Conservation (phyloP, 2,888 invertebrate genomes). For the Synergus laeviventris region DNA sequence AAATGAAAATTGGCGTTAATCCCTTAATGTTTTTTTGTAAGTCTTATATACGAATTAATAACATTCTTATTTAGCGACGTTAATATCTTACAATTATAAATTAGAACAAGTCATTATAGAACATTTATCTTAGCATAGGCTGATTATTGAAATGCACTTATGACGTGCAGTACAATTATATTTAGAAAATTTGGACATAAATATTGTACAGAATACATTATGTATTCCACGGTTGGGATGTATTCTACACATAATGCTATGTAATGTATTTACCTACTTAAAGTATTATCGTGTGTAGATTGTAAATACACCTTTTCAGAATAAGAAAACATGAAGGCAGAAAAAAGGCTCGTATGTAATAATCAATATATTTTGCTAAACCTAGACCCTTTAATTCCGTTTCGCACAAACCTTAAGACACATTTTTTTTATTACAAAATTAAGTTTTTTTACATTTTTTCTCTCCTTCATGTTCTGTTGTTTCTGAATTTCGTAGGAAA, state of each 20-base stretch:
- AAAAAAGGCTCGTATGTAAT: background rate
- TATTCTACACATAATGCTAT: background rate
- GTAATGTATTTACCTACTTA: conserved; percentile 26
- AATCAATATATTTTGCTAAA: too few relatives aligned
- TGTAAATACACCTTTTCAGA: background rate
- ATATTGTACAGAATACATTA: conserved; percentile 6
- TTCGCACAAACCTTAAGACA: too few relatives aligned
- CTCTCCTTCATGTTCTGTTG: background rate
- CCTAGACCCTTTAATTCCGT: too few relatives aligned
- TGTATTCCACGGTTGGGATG: background rate
- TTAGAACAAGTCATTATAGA: background rate
- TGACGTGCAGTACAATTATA: background rate
- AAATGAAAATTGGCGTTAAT: background rate
- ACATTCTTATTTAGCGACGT: background rate
- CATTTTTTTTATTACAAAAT: background rate
- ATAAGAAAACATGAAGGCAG: conserved; percentile 1
- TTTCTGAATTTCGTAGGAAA: conserved; percentile 7
- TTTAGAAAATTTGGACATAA: background rate
- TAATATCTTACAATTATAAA: background rate
- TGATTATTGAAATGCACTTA: background rate
- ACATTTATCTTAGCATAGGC: background rate
- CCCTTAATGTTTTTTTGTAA: background rate
- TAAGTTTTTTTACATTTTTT: background rate
- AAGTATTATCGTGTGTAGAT: conserved; percentile 32
- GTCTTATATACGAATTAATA: background rate